Evolutionary conservation across 30 jellyfish, hydroid and myxozoan genomes (phyloP), one percentile per base, ranked within the genome.

Genomic region (Phacellophora camtschatica): DNA sequence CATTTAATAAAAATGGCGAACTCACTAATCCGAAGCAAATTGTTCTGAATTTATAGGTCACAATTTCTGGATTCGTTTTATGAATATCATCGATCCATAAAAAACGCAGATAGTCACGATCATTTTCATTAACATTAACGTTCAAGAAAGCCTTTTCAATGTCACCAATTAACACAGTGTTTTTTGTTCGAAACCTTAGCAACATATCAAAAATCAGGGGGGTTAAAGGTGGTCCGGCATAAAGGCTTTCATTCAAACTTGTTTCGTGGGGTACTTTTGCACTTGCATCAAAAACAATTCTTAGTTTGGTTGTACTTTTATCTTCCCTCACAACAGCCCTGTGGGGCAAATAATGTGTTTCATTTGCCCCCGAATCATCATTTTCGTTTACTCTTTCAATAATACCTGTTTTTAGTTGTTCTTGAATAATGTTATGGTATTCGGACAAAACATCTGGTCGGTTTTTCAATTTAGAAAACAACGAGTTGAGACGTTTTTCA

Each of bases 221-320:
- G 9, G 39, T 7, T 30, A 62, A 62, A 15, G 76, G 39, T 41
- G 80, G 63, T 13, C 80, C 80, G 3, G 80, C 23, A 37, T 65
- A 27, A 58, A 65, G 4, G 41, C 11, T 2, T 32, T 65, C 62
- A 65, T 65, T 32, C 79, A 65, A 36, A 34, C 32, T 65, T 18
- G 37, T 51, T 61, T 61, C 74, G 28, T 43, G 51, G 15, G 32
- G 16, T 39, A 10, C 13, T 51, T 32, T 65, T 5, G 37, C 37
- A 2, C 58, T 28, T 16, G 79, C 79, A 28, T 65, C 79, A 65
- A 13, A 65, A 32, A 65, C 79, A 50, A 65, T 53, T 36, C 59
- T 65, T 31, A 32, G 53, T 35, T 65, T 65, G 16, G 79, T 65
- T 7, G 62, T 65, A 20, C 41, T 53, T 36, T 36, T 61, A 20